These are phyloP conservation scores for Limulus polyphemus DNA, from an alignment of 2,888 invertebrate genomes.

Conservation along the genomic window DNA sequence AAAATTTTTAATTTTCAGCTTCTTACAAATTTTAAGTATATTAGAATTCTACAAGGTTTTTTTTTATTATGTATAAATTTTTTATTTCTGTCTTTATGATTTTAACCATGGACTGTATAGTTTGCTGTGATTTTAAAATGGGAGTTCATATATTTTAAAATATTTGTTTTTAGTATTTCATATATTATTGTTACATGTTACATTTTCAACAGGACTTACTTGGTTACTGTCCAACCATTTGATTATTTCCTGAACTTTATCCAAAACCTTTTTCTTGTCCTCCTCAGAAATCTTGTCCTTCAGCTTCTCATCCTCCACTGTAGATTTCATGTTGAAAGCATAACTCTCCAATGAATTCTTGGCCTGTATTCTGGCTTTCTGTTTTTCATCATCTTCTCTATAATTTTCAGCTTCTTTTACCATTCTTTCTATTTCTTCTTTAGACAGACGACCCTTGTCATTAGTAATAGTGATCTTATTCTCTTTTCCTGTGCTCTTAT, in stretches of 20 bases:
- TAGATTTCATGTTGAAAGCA: constrained; percentile 44
- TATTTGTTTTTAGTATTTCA: too few species aligned
- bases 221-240: constrained; percentile 65
- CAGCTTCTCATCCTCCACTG: constrained; percentile 35
- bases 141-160: too few species aligned
- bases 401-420: constrained; percentile 44
- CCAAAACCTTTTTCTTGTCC: constrained; percentile 54
- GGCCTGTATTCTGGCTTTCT: constrained; percentile 48
- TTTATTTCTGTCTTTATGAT: too few species aligned
- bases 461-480: constrained; percentile 43
- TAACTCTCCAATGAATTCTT: constrained; percentile 67
- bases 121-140: too few species aligned
- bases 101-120: too few species aligned
- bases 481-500: constrained; percentile 44
- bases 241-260: constrained; percentile 48
- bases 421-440: constrained; percentile 45
- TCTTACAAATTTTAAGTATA: too few species aligned
- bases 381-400: constrained; percentile 42
- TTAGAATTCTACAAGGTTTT: too few species aligned
- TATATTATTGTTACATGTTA: too few species aligned
- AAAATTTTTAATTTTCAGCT: too few species aligned
- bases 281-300: constrained; percentile 43
- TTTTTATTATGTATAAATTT: too few species aligned
- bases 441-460: constrained; percentile 42
- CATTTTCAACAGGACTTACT: too few species aligned